Evolutionary conservation across 2,888 invertebrate species (phyloP).

Genomic region (Rhamphomyia laevipes): DNA sequence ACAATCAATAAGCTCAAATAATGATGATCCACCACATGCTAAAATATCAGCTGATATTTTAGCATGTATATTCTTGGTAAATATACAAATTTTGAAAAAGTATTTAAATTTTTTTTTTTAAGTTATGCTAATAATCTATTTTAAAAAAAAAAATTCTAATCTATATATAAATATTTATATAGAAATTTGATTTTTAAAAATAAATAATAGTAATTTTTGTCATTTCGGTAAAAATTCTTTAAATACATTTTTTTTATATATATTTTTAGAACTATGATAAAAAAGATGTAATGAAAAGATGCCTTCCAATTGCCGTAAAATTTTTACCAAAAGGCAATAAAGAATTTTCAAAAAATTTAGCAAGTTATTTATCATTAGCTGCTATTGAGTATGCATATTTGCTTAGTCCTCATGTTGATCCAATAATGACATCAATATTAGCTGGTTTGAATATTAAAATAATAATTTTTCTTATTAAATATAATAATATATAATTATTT

Average conservation of each 20-base stretch:
- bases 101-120: background rate
- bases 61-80: conserved; percentile 85
- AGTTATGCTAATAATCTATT: background rate
- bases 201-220: background rate
- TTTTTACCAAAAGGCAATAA: conserved; percentile 83
- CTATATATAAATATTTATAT: background rate
- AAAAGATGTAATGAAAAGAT: conserved; percentile 45
- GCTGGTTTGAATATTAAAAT: conserved; percentile 48
- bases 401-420: conserved; percentile 75
- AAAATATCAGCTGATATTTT: conserved; percentile 93
- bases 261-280: conserved; percentile 44
- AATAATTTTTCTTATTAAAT: background rate
- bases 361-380: conserved; percentile 82
- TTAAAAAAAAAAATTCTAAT: no score
- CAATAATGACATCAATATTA: conserved; percentile 82
- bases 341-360: conserved; percentile 80
- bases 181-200: no score
- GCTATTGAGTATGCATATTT: conserved; percentile 83
- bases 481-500: background rate
- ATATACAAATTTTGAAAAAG: conserved; percentile 19
- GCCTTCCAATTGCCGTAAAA: conserved; percentile 82
- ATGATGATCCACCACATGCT: conserved; percentile 88
- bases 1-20: conserved; percentile 52
- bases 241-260: background rate
- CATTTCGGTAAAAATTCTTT: background rate